Conservation (phyloP, 1,140 invertebrate genomes). For the Meloidogyne hapla region DNA sequence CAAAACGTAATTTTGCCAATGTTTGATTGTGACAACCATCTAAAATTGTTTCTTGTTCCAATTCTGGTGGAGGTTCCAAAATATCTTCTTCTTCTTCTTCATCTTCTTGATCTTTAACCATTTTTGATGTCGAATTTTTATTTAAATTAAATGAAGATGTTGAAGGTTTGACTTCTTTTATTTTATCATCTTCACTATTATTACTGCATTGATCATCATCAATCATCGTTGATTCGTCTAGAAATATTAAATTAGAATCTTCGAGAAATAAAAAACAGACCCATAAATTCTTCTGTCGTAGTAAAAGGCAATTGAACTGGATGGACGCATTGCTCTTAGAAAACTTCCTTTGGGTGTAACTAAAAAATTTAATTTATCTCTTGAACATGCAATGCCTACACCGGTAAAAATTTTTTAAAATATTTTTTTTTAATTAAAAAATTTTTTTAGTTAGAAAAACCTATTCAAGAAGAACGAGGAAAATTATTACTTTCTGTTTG, state of each 20-base stretch:
- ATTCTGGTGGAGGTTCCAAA: conserved; percentile 67
- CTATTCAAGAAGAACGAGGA: too few species aligned
- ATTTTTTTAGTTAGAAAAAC: too few species aligned
- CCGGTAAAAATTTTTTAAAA: too few species aligned
- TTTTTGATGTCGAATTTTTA: neutral
- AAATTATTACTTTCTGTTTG: too few species aligned
- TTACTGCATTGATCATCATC: neutral
- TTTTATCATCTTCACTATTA: conserved; percentile 17
- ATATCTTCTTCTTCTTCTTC: conserved; percentile 7
- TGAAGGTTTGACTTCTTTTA: neutral
- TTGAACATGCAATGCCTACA: too few species aligned
- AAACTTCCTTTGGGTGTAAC: too few species aligned
- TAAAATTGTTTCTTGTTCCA: conserved; percentile 89
- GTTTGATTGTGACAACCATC: conserved; percentile 90
- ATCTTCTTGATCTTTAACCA: neutral
- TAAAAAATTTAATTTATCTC: too few species aligned
- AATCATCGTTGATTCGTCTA: conserved; percentile 51
- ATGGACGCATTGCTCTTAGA: too few species aligned
- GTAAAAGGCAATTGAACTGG: conserved; percentile 38
- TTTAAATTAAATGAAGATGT: neutral
- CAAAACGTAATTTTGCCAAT: conserved; percentile 86
- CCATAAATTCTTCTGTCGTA: conserved; percentile 32
- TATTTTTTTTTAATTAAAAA: too few species aligned
- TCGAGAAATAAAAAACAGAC: conserved; percentile 29
- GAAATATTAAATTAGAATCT: too few species aligned